These are phyloP conservation scores for Monomorium pharaonis DNA, from an alignment of 1,140 invertebrate genomes.

Conservation along the genomic window DNA sequence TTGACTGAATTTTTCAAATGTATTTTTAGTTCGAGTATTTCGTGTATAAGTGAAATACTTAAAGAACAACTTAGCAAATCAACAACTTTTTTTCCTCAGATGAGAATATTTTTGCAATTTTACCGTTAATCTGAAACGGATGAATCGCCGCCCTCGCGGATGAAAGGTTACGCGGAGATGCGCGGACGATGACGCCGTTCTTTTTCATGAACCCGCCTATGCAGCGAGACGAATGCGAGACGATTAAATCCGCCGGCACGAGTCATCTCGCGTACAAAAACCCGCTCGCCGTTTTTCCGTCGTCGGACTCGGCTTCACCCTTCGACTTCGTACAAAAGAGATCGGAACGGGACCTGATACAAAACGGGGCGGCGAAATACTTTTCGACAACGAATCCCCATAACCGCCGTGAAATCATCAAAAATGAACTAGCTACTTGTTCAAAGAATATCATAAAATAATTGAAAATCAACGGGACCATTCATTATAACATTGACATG, in stretches of 20 bases:
- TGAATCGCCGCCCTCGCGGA: not conserved
- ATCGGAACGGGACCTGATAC: not conserved
- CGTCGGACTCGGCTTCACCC: slow-evolving; percentile 5
- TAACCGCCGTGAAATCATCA: not conserved
- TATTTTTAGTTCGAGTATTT: too few species aligned
- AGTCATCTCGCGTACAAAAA: slow-evolving; percentile 51
- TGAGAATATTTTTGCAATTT: not conserved
- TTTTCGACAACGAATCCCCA: not conserved
- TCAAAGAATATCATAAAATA: not conserved
- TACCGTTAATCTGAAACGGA: not conserved
- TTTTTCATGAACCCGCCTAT: slow-evolving; percentile 67
- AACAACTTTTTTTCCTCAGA: too few species aligned
- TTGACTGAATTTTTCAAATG: too few species aligned
- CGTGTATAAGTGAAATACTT: too few species aligned
- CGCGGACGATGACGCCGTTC: slow-evolving; percentile 47
- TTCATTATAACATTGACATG: not conserved
- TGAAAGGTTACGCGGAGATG: not conserved
- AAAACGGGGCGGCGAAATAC: not conserved
- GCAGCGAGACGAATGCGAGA: slow-evolving; percentile 57
- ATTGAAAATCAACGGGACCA: not conserved
- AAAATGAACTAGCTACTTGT: not conserved
- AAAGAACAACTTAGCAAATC: too few species aligned
- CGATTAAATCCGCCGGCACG: slow-evolving; percentile 62
- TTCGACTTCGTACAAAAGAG: not conserved
- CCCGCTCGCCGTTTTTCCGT: slow-evolving; percentile 2